Evolutionary conservation across 2,113 vertebrate genomes (phyloP), one percentile per base, ranked within the genome.

Genomic region (Leptosomus discolor): DNA sequence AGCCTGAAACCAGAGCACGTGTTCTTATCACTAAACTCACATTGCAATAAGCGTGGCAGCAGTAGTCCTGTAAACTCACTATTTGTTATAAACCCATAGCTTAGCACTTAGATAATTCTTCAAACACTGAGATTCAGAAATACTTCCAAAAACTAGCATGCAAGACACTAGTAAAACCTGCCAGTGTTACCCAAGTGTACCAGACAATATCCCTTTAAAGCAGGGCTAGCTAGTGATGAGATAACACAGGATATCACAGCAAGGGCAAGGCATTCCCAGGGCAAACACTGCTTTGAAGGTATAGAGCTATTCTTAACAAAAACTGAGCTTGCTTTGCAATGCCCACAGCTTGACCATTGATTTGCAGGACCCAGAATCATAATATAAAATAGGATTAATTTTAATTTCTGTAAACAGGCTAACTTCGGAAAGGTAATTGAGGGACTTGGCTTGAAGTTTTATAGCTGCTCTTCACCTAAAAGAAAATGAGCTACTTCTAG

Each of bases 1-100:
- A 58, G 27, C 37, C 26, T 77, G 69, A 77, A 84, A 56, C 6
- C 39, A 48, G 54, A 76, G 37, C 46, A 43, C 15, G 7, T 30
- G 8, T 67, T 85, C 43, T 41, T 37, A 43, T 4, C 0, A 0
- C 5, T 84, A 15, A 76, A 36, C 23, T 85, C 3, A 0, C 19
- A 4, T 37, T 75, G 34, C n/a, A 53, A 21, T 37, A 30, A 84
- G 30, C 30, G 3, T 24, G 48, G 39, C 48, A 53, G 2, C 29
- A 34, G 34, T 10, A 53, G 46, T 37, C 17, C 26, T 51, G 1
- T 37, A 15, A 50, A 36, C 32, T 78, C 22, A 2, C 6, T 67
- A 2, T 64, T 93, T 57, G 11, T 46, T 82, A 32, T 37, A 91
- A 37, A 20, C n/a, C 7, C 9, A 5, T 18, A 43, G 27, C 15